Evolutionary conservation across 2,888 invertebrate species (phyloP).

Genomic region (Polymixis flavicincta): DNA sequence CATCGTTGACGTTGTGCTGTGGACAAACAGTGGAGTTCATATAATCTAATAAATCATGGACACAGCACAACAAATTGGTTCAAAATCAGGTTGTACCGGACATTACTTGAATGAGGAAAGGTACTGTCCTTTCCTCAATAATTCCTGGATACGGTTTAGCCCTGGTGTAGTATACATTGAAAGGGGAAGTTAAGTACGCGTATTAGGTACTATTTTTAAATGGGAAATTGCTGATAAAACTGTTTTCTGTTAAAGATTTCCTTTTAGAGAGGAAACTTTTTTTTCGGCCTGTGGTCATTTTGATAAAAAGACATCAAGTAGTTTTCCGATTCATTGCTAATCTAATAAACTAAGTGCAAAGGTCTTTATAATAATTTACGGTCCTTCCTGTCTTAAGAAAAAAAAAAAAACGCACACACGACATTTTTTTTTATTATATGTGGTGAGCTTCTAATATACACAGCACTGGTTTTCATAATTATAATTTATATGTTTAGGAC

Average conservation of each 20-base stretch:
- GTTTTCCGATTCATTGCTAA: not conserved
- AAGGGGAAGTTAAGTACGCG: not conserved
- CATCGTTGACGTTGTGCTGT: no score
- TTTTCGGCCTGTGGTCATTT: not conserved
- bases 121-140: not conserved
- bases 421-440: no score
- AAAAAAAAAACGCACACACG: not conserved
- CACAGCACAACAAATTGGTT: slow-evolving; percentile 4
- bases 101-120: slow-evolving; percentile 21
- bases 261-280: not conserved
- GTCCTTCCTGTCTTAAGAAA: no score
- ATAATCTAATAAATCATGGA: slow-evolving; percentile 16
- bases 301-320: not conserved
- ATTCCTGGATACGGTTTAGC: slow-evolving; percentile 4
- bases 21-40: no score
- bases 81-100: not conserved
- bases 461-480: slow-evolving; percentile 4
- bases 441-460: not conserved
- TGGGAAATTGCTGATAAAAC: not conserved
- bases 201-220: not conserved
- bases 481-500: slow-evolving; percentile 8
- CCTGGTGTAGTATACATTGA: not conserved
- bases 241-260: not conserved
- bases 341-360: not conserved
- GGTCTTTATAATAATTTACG: not conserved